Base-by-base conservation (phyloP, 2,797 vertebrate genomes). In the Chloroceryle inda region DNA sequence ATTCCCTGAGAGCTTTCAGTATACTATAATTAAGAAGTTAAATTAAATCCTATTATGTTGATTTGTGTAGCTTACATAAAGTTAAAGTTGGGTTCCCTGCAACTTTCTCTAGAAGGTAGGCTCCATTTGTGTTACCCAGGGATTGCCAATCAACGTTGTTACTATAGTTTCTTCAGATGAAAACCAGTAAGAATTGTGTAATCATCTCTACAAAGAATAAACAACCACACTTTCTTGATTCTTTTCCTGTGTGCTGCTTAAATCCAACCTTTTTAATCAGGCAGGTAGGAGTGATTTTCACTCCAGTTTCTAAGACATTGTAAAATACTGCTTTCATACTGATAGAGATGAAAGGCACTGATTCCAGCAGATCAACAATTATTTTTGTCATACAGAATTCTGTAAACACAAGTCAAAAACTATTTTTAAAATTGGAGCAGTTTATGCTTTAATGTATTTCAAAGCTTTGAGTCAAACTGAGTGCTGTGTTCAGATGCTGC, bases 1-100 rank as follows among this genome's bases (percentile, higher is more conserved):
- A 91, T 88, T 78, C 78, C 75, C 29, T 26, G 4, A 59, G 67
- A 92, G 62, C 19, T 61, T 56, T 91, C 35, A n/a, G 22, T 72
- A 37, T 64, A 94, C 61, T 76, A 86, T n/a, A 89, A 88, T 75
- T 71, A 80, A 76, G 64, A 92, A 78, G 50, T 59, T 37, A 91
- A 91, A 91, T 69, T 91, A 82, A 81, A 86, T n/a, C 38, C 49
- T 40, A 11, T 67, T 88, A 66, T 8, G 20, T 26, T 84, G 62
- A 92, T 91, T 45, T 79, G 73, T 55, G 15, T 78, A 85, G 23
- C 7, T 31, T 66, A 67, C 40, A 79, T 9, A 0, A 72, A 66
- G 58, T 78, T 66, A 58, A 52, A 75, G 85, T 2, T 10, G 26
- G 29, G 47, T 67, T 66, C 71, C 55, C 6, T 3, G 3, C 22